Base-by-base conservation (phyloP, 2,888 invertebrate genomes). In the Kuschelorhynchus macadamiae region DNA sequence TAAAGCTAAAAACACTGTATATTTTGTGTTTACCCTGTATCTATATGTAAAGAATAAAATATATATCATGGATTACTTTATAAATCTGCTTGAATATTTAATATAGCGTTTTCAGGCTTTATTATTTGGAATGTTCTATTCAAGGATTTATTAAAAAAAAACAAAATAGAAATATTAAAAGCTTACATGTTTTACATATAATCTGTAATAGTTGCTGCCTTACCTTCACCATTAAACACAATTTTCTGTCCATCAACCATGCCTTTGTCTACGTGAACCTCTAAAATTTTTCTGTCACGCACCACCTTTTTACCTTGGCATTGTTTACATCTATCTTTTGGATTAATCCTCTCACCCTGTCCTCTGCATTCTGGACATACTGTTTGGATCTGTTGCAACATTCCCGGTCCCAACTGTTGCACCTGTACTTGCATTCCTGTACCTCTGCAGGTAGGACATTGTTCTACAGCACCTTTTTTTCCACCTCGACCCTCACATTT, bases 171-270 rank as follows among this genome's bases (percentile, higher is more conserved):
- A n/a, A n/a, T n/a, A n/a, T n/a, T n/a, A n/a, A n/a, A n/a, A n/a
- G n/a, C n/a, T n/a, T n/a, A n/a, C n/a, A n/a, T n/a, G n/a, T n/a
- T n/a, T n/a, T n/a, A n/a, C n/a, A n/a, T n/a, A n/a, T n/a, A n/a
- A n/a, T n/a, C n/a, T n/a, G n/a, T n/a, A n/a, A n/a, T n/a, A n/a
- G n/a, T n/a, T n/a, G n/a, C n/a, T n/a, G n/a, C 98, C 69, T 68
- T 56, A 65, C 69, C 98, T 85, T 99, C 97, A 0, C 97, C 97
- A 71, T 88, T 87, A 81, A 98, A 98, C 20, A 92, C 88, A 71
- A 99, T 96, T 85, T 95, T 97, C 82, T 99, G 97, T 0, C 95
- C 97, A 82, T 98, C 97, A 47, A 88, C 88, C 97, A 98, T 98
- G 64, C 98, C 97, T 85, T 92, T 91, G 78, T 97, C 97, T 55